Conservation (phyloP, 2,113 vertebrate genomes). For the Kryptolebias marmoratus region DNA sequence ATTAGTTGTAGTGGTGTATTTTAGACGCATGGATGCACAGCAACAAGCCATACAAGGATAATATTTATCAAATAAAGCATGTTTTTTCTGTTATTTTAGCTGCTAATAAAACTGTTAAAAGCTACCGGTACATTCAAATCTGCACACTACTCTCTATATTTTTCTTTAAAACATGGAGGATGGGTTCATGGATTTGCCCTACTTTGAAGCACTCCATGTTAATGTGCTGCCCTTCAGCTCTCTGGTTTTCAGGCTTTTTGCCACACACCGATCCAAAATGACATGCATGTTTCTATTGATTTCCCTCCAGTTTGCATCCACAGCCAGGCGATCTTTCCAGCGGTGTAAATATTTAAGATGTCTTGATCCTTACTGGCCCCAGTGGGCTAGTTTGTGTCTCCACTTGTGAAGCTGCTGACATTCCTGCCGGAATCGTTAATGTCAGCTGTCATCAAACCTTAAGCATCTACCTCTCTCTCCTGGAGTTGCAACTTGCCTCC, state of each 20-base stretch:
- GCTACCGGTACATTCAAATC: too few species aligned
- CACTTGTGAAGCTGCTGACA: constrained; percentile 38
- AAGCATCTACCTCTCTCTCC: constrained; percentile 1
- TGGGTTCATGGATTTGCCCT: too few species aligned
- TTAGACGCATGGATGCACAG: too few species aligned
- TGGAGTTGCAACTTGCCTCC: not conserved
- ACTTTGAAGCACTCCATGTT: not conserved
- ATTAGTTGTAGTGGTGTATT: too few species aligned
- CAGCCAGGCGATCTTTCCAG: constrained; percentile 32
- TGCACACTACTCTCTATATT: too few species aligned
- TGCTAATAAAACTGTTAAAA: too few species aligned
- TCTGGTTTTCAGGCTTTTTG: constrained; percentile 1
- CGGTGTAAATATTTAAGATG: constrained; percentile 42
- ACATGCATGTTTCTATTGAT: constrained; percentile 31
- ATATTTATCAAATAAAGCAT: too few species aligned
- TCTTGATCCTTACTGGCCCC: constrained; percentile 32
- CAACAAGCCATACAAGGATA: too few species aligned
- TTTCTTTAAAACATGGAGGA: too few species aligned
- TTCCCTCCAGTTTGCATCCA: constrained; percentile 35
- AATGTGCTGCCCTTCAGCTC: not conserved
- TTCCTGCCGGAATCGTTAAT: constrained; percentile 7
- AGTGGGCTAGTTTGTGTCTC: constrained; percentile 13
- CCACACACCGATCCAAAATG: constrained; percentile 18
- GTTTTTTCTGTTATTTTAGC: too few species aligned
- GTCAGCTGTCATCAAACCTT: constrained; percentile 12